These are phyloP conservation scores for Tenthredo scrophulariae DNA, from an alignment of 2,888 invertebrate species.

Conservation along the genomic window DNA sequence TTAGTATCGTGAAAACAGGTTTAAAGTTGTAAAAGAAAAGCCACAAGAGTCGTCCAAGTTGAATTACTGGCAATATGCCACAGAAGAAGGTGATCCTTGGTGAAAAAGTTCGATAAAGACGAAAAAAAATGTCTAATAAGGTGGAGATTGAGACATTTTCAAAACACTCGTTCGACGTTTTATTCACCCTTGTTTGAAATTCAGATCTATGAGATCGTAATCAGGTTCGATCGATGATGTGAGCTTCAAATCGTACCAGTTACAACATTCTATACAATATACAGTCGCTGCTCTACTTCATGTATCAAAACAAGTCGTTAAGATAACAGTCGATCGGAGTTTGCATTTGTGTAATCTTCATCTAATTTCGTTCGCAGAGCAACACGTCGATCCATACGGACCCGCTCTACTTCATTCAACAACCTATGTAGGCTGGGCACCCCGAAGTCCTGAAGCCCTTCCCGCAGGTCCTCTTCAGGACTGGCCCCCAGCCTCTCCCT, in stretches of 20 bases:
- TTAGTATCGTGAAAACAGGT: not conserved
- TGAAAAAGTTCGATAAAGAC: not conserved
- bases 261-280: too few relatives aligned
- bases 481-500: constrained; percentile 74
- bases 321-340: too few relatives aligned
- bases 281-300: too few relatives aligned
- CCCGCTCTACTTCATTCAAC: constrained; percentile 74
- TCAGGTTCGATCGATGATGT: too few relatives aligned
- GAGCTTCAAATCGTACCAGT: too few relatives aligned
- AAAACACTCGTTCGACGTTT: not conserved
- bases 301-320: too few relatives aligned
- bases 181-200: not conserved
- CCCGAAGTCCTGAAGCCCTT: constrained; percentile 73
- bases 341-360: not conserved
- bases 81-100: not conserved
- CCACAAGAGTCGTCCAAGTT: not conserved
- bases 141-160: not conserved
- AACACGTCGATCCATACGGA: constrained; percentile 73
- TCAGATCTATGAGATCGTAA: not conserved
- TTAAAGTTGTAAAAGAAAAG: not conserved
- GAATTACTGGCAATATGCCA: not conserved
- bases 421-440: constrained; percentile 75
- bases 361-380: constrained; percentile 57
- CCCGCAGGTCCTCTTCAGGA: constrained; percentile 67
- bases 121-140: too few relatives aligned